Conservation (phyloP, 2,113 vertebrate species). For the Empidonax alnorum region DNA sequence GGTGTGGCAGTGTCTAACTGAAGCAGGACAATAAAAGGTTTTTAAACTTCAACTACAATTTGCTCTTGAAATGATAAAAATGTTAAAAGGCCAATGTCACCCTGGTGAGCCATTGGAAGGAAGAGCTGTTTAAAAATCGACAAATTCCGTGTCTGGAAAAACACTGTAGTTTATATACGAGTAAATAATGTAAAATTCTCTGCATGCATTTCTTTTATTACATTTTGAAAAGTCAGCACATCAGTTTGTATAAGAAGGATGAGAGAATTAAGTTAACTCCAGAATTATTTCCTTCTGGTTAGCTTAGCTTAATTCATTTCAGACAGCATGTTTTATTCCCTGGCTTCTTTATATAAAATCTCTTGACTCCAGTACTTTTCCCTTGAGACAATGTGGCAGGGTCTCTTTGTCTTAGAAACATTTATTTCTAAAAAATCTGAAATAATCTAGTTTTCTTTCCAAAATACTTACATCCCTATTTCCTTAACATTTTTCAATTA, state of each 20-base stretch:
- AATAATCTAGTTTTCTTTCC: not conserved
- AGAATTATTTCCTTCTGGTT: slow-evolving; percentile 7
- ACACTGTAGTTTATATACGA: not conserved
- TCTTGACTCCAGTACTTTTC: not conserved
- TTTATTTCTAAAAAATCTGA: not conserved
- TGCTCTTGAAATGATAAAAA: not conserved
- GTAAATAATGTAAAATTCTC: not conserved
- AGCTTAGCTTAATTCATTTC: not conserved
- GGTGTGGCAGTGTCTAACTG: not conserved
- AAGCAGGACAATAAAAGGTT: not conserved
- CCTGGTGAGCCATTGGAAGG: not conserved
- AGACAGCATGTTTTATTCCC: not conserved
- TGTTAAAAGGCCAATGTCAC: not conserved
- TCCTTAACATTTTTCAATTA: not conserved
- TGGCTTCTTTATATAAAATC: not conserved
- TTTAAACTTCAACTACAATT: not conserved
- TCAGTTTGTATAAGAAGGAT: not conserved
- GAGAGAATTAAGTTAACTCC: not conserved
- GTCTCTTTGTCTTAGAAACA: not conserved
- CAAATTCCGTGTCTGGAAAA: not conserved
- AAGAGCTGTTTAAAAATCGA: not conserved
- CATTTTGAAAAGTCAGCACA: not conserved
- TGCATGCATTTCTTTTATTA: not conserved
- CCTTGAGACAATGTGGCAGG: not conserved
- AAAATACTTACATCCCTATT: not conserved